Conservation (phyloP, 2,113 vertebrate species). For the Carlito syrichta region DNA sequence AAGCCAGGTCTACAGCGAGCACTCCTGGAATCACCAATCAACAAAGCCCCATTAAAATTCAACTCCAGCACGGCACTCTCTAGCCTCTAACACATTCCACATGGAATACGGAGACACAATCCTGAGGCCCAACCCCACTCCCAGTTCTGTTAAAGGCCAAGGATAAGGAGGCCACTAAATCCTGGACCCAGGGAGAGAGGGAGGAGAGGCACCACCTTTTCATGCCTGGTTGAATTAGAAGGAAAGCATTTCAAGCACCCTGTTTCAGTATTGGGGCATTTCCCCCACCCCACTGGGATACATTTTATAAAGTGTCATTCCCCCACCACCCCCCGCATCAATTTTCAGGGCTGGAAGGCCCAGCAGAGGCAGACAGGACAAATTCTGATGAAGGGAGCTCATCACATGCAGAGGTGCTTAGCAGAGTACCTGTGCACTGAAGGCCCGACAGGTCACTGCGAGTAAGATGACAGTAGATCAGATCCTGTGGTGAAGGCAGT, state of each 20-base stretch:
- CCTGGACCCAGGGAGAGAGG: not conserved
- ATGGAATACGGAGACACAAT: not conserved
- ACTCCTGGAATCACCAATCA: not conserved
- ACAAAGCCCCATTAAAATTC: not conserved
- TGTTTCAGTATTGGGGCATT: not conserved
- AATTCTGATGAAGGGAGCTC: not conserved
- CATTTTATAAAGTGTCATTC: not conserved
- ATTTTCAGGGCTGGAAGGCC: not conserved
- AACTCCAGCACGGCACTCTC: not conserved
- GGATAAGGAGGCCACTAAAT: not conserved
- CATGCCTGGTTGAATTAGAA: not conserved
- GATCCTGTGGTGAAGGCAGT: not conserved
- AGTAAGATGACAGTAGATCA: not conserved
- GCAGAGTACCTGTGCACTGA: rapidly evolving
- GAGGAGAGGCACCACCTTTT: not conserved
- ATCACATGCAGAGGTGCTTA: rapidly evolving
- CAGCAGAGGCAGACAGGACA: not conserved
- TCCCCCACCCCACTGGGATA: constrained; percentile 13
- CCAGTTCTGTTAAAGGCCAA: not conserved
- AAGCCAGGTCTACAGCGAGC: not conserved
- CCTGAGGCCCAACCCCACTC: not conserved
- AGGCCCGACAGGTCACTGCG: not conserved
- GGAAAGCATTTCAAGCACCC: not conserved
- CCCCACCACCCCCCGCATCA: not conserved
- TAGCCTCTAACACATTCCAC: not conserved